Base-by-base conservation (phyloP, 2,888 invertebrate genomes). In the Ochropleura plecta region DNA sequence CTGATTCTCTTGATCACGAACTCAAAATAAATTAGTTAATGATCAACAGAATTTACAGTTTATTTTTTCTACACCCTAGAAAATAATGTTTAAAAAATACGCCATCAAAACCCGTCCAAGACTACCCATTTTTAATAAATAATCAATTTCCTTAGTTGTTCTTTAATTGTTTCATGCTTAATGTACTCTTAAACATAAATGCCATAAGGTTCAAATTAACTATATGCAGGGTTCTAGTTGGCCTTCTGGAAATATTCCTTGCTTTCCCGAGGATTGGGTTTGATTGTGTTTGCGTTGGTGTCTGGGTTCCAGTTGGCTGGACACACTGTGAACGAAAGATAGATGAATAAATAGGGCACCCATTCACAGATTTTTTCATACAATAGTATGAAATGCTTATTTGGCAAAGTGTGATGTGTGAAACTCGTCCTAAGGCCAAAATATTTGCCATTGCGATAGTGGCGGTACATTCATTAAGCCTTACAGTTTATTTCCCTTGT, bases 241-340 rank as follows among this genome's bases (percentile, higher is more conserved):
- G 94, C 92, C 75, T 97, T 98, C 84, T 97, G 95, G 93, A 99
- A 99, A 95, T 99, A 99, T 91, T 98, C 97, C 92, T 98, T 98
- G 85, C 99, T 98, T 48, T 97, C 98, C 81, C 97, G 97, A 0
- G 99, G 98, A 93, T 98, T 98, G 0, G 99, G 99, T 92, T 99
- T 99, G 89, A 99, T 99, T 0, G 99, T 99, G 84, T 97, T 98
- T 0, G 98, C 97, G 77, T 98, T 98, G 5, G 97, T 97, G 1
- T 98, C 98, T 4, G 98, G 98, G 88, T 98, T 98, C 99, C 99
- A 99, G 91, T 99, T 98, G 6, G 99, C 99, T 6, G 99, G 99
- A 90, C 99, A 99, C 42, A 99, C 99, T 98, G 94, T 6, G 89
- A 92, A 74, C 82, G 16, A 70, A 78, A 70, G 73, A 78, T 10